Conservation (phyloP, 2,797 vertebrate species). For the Enteromius trimaculatus region DNA sequence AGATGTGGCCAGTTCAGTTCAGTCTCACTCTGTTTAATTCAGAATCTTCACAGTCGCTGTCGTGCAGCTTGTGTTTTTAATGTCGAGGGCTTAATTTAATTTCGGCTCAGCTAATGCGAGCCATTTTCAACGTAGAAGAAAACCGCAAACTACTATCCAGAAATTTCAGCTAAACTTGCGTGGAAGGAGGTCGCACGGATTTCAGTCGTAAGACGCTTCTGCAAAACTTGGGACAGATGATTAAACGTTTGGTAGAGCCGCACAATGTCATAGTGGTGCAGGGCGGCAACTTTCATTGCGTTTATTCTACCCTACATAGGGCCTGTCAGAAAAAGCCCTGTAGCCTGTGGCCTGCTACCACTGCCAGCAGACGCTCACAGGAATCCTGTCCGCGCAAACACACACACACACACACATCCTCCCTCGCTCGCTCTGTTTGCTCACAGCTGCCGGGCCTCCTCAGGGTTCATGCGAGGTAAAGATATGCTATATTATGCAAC, state of each 20-base stretch:
- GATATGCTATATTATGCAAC: conserved; percentile 85
- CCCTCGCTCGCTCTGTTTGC: conserved; percentile 66
- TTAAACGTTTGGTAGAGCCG: conserved; percentile 11
- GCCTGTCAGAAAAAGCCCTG: conserved; percentile 64
- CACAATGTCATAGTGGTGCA: conserved; percentile 36
- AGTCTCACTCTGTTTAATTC: not conserved
- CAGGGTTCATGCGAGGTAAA: conserved; percentile 81
- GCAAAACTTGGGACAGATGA: not conserved
- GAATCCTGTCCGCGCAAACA: conserved; percentile 61
- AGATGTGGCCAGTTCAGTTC: not conserved
- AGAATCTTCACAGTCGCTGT: not conserved
- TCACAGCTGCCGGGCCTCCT: conserved; percentile 80
- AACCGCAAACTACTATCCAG: not conserved
- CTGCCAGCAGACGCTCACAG: conserved; percentile 64
- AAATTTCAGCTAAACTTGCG: not conserved
- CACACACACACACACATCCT: conserved; percentile 45
- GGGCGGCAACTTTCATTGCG: conserved; percentile 29
- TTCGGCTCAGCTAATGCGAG: not conserved
- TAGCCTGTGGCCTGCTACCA: conserved; percentile 65
- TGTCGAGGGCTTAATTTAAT: not conserved
- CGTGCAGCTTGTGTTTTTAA: not conserved
- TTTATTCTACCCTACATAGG: conserved; percentile 52
- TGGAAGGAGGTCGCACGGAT: not conserved
- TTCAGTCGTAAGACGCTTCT: not conserved
- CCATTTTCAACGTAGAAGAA: not conserved